phyloP scores from a whole-genome alignment of 2,888 invertebrate species.

The Apantesis nais region DNA sequence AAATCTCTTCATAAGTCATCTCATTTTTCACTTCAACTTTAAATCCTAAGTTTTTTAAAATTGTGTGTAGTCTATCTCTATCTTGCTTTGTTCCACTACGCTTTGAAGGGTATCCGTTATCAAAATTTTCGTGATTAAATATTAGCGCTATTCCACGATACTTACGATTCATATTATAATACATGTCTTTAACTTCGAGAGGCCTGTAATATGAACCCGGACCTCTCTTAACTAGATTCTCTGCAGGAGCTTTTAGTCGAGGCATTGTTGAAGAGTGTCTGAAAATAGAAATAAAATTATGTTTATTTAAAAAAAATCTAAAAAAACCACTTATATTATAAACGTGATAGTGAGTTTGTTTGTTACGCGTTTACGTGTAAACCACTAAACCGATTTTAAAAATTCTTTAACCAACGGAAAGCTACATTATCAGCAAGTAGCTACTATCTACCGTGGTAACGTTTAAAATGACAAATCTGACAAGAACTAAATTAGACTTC shows the following conservation, averaged over 20 bases:
- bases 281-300: background rate
- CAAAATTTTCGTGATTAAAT: conserved; percentile 95
- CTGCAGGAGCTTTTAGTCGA: conserved; percentile 8
- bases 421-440: too few species aligned
- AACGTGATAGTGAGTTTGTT: background rate
- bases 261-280: conserved; percentile 13
- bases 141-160: conserved; percentile 93
- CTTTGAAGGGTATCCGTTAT: conserved; percentile 86
- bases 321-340: too few species aligned
- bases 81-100: conserved; percentile 95
- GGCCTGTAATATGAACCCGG: background rate
- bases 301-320: too few species aligned
- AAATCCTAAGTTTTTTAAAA: conserved; percentile 88
- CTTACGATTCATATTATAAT: conserved; percentile 95
- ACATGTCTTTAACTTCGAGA: conserved; percentile 47
- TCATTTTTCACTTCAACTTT: conserved; percentile 90
- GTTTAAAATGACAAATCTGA: too few species aligned
- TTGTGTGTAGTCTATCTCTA: conserved; percentile 88
- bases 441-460: too few species aligned
- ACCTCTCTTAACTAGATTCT: background rate
- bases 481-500: too few species aligned
- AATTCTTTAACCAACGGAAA: too few species aligned
- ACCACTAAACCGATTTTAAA: too few species aligned
- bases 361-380: too few species aligned
- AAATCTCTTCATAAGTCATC: conserved; percentile 88